Evolutionary conservation across 2,888 invertebrate genomes (phyloP).

Genomic region (Cephus rjabovi): DNA sequence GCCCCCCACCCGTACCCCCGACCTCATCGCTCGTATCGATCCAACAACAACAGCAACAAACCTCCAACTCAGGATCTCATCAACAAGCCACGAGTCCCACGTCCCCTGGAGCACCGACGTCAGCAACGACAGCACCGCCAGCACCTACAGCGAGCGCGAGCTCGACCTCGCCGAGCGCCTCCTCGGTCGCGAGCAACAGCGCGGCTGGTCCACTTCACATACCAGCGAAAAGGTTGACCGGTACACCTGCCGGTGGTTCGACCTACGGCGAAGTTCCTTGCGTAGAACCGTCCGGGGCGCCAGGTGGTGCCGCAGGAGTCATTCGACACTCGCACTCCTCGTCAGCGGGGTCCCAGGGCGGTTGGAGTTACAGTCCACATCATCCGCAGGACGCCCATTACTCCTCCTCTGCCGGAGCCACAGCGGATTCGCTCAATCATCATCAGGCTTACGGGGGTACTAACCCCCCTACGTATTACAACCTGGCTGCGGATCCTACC

Average conservation of each 20-base stretch:
- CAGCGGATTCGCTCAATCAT: constrained; percentile 71
- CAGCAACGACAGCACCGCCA: constrained; percentile 53
- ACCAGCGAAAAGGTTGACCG: constrained; percentile 82
- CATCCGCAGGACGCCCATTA: constrained; percentile 64
- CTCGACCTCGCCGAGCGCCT: constrained; percentile 73
- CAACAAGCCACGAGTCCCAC: constrained; percentile 71
- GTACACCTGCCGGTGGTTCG: constrained; percentile 69
- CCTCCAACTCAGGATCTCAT: constrained; percentile 62
- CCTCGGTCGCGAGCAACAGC: constrained; percentile 73
- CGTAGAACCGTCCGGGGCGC: constrained; percentile 69
- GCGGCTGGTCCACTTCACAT: constrained; percentile 87
- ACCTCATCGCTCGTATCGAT: constrained; percentile 65
- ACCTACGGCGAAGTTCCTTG: constrained; percentile 63
- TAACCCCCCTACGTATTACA: constrained; percentile 77
- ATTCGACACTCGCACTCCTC: constrained; percentile 77
- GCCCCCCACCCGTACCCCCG: constrained; percentile 69
- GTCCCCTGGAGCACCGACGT: constrained; percentile 67
- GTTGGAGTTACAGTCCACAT: constrained; percentile 80
- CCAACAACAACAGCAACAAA: constrained; percentile 50
- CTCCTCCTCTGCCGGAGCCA: constrained; percentile 69
- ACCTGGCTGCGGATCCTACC: constrained; percentile 65
- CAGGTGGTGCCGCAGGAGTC: constrained; percentile 75
- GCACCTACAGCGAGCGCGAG: constrained; percentile 74
- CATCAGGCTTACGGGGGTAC: constrained; percentile 75
- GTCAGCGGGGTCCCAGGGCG: constrained; percentile 67